Conservation (phyloP, 2,113 vertebrate genomes). For the Ia io region DNA sequence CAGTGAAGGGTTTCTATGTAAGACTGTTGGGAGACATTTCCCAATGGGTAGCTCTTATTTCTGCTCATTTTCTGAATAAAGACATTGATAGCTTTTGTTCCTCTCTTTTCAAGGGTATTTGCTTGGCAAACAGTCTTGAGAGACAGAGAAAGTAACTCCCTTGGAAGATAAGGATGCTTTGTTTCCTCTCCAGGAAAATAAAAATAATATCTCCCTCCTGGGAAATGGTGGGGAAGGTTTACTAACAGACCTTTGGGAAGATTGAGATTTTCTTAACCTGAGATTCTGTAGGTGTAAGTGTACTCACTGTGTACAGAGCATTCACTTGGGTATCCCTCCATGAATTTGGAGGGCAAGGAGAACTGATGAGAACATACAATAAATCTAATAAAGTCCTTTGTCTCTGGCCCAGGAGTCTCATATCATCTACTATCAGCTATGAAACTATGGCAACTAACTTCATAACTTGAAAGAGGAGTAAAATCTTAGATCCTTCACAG, state of each 20-base stretch:
- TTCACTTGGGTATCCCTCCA: background rate
- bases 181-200: background rate
- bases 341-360: background rate
- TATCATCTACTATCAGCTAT: background rate
- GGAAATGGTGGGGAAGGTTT: background rate
- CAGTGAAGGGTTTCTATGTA: background rate
- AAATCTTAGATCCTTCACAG: background rate
- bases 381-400: background rate
- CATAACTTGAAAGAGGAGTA: background rate
- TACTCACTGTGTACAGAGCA: background rate
- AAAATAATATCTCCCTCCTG: background rate
- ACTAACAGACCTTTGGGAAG: background rate
- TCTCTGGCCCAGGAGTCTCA: background rate
- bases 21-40: background rate
- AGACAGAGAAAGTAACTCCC: background rate
- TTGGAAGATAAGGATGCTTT: background rate
- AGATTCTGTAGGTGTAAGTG: background rate
- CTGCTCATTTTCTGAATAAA: background rate
- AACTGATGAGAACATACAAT: background rate
- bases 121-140: background rate
- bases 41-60: background rate
- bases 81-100: background rate
- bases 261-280: background rate
- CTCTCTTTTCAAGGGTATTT: background rate
- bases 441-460: constrained; percentile 1